Base-by-base conservation (phyloP, 1,140 invertebrate genomes). In the Xylocopa sonorina region DNA sequence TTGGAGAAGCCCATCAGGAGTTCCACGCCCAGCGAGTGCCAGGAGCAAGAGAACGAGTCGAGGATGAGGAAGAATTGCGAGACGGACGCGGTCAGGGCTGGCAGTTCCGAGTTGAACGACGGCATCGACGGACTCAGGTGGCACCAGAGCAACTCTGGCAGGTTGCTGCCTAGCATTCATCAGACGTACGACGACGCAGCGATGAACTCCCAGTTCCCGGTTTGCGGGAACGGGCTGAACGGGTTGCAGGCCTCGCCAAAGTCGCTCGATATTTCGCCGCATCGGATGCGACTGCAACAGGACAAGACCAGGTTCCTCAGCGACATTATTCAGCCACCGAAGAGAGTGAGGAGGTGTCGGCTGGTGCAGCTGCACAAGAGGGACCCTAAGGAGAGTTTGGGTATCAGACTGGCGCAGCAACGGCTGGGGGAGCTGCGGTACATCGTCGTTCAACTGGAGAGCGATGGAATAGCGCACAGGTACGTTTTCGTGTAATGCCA, bases 361-460 rank as follows among this genome's bases (percentile, higher is more conserved):
- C 41, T 92, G 29, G 87, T 94, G 24, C 88, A 93, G 27, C 81
- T 93, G n/a, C 78, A 87, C 10, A 95, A 95, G 83, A 94, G 93
- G 14, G 94, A 94, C 71, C 91, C 95, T 34, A 95, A 95, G 82
- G 95, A 96, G 84, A 95, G 94, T 87, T 91, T 96, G 43, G 96
- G 96, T 0, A 94, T 96, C n/a, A 94, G 95, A 84, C 88, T 96
- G 74, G 95, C 95, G 4, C 95, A 95, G 74, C 95, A 96, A 88
- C 93, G 94, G 87, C 91, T 93, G 78, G 94, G 92, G 78, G 95
- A 96, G 90, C 94, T 96, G 63, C 94, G 96, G 21, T 97, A 97
- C 87, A 95, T 97, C 83, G 95, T 98, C 67, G 96, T 97, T 3
- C 96, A 97, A 88, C 93, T 98, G 50, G 97, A 97, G 81, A 94